Base-by-base conservation (phyloP, 2,797 vertebrate genomes). In the Ctenopoma multispine region DNA sequence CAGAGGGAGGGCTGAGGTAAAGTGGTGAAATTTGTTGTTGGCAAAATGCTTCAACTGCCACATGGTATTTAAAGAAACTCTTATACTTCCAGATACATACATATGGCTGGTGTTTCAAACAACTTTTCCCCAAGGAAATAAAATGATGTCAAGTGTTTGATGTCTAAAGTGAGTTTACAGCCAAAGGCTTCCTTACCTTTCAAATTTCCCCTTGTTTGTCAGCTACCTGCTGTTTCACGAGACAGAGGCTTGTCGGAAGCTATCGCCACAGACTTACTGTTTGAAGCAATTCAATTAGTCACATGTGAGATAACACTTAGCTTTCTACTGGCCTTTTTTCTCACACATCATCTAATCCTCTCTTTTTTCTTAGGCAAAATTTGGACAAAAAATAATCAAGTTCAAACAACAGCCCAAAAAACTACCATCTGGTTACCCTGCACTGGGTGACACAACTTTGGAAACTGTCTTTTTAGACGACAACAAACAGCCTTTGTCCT, bases 211-310 rank as follows among this genome's bases (percentile, higher is more conserved):
- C 88, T 91, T 92, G 91, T 95, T 94, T 94, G 93, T 94, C 93
- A 93, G 90, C 90, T 94, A 94, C 94, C 94, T 94, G 94, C 94
- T 94, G 93, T 94, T 95, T 94, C 91, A 93, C 59, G 87, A 93
- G 90, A 92, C 90, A 90, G 86, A 91, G 87, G 89, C 92, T 93
- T 93, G 91, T 94, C 90, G 91, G 90, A 93, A 91, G 91, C 89
- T 70, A 87, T 87, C 80, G 82, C 85, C 83, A 85, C 90, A 91
- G 86, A 90, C 90, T 93, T 90, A 84, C 82, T 75, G 89, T 94
- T 92, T 93, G 89, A 93, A 93, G 90, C 84, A 88, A 91, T 92
- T 93, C 90, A 93, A 92, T 93, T 93, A 93, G 90, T 89, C 84
- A 91, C 91, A 92, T 90, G 84, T 89, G 90, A 92, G 90, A 85